Conservation (phyloP, 2,113 vertebrate genomes). For the Paramisgurnus dabryanus region DNA sequence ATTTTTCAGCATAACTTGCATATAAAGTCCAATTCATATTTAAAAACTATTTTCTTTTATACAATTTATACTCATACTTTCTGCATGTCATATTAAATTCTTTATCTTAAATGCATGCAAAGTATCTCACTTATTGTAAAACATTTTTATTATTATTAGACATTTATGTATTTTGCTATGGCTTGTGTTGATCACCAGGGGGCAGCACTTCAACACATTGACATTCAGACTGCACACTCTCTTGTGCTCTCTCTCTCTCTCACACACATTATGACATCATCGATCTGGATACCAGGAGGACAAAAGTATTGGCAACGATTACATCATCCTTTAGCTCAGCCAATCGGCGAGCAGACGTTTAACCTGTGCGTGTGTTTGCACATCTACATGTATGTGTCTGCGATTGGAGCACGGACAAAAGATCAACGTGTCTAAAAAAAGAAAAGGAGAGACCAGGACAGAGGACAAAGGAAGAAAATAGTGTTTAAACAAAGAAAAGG, state of each 20-base stretch:
- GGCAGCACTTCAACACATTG: conserved; percentile 48
- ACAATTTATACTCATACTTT: no score
- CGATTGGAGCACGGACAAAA: conserved; percentile 66
- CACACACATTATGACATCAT: conserved; percentile 72
- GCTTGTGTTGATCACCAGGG: conserved; percentile 38
- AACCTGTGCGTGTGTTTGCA: conserved; percentile 36
- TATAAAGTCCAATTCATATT: no score
- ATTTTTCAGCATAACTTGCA: no score
- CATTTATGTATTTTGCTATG: conserved; percentile 10
- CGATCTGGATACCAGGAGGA: conserved; percentile 64
- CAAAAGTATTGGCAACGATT: conserved; percentile 64
- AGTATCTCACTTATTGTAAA: no score
- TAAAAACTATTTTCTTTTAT: no score
- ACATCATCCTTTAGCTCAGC: conserved; percentile 63
- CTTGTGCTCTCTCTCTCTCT: not conserved
- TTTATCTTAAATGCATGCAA: no score
- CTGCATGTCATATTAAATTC: no score
- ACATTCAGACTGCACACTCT: conserved; percentile 39
- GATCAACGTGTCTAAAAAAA: conserved; percentile 35
- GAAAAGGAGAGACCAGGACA: conserved; percentile 12
- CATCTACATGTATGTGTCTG: conserved; percentile 63
- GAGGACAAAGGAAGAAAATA: conserved; percentile 51
- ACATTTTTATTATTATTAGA: no score
- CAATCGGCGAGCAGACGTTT: conserved; percentile 49
- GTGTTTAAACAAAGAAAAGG: conserved; percentile 8